phyloP scores from a whole-genome alignment of 2,797 vertebrate genomes.

The Limnodromus scolopaceus region DNA sequence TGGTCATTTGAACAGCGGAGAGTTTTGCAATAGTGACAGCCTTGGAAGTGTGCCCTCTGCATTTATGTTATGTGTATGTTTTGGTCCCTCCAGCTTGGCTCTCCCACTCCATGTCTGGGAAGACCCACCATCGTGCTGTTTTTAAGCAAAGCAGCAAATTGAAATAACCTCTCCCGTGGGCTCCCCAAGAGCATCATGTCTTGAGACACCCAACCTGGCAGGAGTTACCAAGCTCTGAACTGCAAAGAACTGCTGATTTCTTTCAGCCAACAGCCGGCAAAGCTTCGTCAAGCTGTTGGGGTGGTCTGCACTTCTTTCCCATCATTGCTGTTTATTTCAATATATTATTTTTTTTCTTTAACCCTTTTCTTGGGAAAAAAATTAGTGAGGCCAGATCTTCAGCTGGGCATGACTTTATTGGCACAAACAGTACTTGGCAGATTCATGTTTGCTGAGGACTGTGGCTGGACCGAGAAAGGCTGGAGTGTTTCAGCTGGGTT shows the following conservation, averaged over 20 bases:
- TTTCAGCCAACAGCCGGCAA: neutral
- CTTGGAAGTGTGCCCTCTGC: neutral
- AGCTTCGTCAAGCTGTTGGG: neutral
- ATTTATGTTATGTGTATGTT: neutral
- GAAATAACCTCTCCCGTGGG: neutral
- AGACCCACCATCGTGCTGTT: neutral
- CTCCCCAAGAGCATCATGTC: neutral
- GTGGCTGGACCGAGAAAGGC: neutral
- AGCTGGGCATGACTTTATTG: neutral
- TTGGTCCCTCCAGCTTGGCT: neutral
- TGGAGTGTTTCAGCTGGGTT: neutral
- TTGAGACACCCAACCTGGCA: neutral
- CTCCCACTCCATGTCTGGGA: neutral
- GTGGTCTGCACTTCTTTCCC: neutral
- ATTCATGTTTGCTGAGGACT: neutral
- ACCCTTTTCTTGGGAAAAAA: neutral
- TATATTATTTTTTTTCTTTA: neutral
- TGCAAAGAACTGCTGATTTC: neutral
- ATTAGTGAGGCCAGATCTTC: neutral
- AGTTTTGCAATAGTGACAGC: slow-evolving; percentile 30
- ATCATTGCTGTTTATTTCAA: neutral
- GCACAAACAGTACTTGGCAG: neutral
- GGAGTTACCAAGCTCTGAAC: neutral
- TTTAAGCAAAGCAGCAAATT: neutral
- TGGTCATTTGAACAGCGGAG: slow-evolving; percentile 7